Evolutionary conservation across 2,888 invertebrate genomes (phyloP).

Genomic region (Xylota segnis): DNA sequence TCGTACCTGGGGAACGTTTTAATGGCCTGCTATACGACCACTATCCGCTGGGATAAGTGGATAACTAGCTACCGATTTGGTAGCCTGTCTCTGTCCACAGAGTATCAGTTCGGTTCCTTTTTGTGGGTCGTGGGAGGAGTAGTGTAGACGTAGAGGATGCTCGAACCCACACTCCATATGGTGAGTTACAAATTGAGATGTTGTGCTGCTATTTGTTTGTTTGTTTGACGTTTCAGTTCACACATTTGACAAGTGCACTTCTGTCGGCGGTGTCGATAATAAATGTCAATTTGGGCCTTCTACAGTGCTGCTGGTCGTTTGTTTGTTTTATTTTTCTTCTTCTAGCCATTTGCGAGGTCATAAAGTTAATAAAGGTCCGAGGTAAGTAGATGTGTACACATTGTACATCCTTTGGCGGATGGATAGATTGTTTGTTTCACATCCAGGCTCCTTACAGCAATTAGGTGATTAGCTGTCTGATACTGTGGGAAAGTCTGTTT

Average conservation of each 20-base stretch:
- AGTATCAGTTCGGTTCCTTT: conserved; percentile 13
- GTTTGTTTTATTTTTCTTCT: conserved; percentile 42
- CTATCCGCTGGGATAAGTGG: conserved; percentile 63
- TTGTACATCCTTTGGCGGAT: conserved; percentile 65
- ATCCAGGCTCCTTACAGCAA: conserved; percentile 62
- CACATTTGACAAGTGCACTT: conserved; percentile 77
- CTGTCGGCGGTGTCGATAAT: conserved; percentile 60
- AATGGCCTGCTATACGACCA: conserved; percentile 45
- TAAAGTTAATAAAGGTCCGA: conserved; percentile 60
- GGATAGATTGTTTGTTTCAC: conserved; percentile 50
- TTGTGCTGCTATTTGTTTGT: conserved; percentile 56
- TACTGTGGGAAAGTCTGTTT: conserved; percentile 55
- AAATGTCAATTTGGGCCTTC: conserved; percentile 63
- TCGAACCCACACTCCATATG: conserved; percentile 17
- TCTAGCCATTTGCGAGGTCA: conserved; percentile 31
- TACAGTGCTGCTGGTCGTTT: conserved; percentile 34
- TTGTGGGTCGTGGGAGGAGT: conserved; percentile 19
- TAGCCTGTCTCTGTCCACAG: conserved; percentile 22
- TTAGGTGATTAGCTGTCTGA: conserved; percentile 68
- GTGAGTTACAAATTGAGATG: conserved; percentile 67
- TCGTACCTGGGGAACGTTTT: conserved; percentile 54
- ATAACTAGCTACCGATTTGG: conserved; percentile 73
- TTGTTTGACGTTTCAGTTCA: conserved; percentile 75
- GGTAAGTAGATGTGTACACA: conserved; percentile 37
- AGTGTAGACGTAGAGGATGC: conserved; percentile 26